These are phyloP conservation scores for Cetoscarus ocellatus DNA, from an alignment of 2,797 vertebrate species.

Conservation along the genomic window DNA sequence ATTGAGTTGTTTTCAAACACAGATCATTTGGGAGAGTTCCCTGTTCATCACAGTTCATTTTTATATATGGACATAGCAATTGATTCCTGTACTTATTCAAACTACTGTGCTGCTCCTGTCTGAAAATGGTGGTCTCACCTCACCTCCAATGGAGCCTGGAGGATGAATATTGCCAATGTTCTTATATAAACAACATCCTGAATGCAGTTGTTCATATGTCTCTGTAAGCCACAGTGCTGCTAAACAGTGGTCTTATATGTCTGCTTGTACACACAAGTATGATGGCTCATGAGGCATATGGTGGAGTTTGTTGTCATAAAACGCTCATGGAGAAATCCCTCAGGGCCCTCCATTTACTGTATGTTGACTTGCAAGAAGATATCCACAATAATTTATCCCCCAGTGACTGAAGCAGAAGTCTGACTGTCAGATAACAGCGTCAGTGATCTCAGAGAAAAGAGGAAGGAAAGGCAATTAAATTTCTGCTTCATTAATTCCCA, in stretches of 20 bases:
- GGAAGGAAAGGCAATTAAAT: conserved; percentile 39
- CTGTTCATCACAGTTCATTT: no score
- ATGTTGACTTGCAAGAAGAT: conserved; percentile 15
- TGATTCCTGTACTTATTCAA: no score
- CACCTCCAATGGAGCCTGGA: no score
- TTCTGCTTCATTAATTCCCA: conserved; percentile 30
- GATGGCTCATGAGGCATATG: background rate
- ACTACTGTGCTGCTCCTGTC: no score
- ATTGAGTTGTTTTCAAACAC: no score
- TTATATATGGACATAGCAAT: no score
- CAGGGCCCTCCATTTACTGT: conserved; percentile 2
- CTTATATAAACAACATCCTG: no score
- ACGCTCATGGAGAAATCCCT: background rate
- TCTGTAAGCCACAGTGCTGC: no score
- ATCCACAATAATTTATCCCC: conserved; percentile 21
- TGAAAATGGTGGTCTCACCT: no score
- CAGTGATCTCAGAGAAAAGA: conserved; percentile 12
- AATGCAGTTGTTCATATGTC: no score
- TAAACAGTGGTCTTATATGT: background rate
- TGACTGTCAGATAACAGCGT: conserved; percentile 19
- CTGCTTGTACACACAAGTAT: background rate
- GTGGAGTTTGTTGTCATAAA: background rate
- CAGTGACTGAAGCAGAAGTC: conserved; percentile 16
- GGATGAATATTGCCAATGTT: no score
- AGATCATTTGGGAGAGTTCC: no score